Evolutionary conservation across 2,888 invertebrate genomes (phyloP).

Genomic region (Drosophila lutescens): DNA sequence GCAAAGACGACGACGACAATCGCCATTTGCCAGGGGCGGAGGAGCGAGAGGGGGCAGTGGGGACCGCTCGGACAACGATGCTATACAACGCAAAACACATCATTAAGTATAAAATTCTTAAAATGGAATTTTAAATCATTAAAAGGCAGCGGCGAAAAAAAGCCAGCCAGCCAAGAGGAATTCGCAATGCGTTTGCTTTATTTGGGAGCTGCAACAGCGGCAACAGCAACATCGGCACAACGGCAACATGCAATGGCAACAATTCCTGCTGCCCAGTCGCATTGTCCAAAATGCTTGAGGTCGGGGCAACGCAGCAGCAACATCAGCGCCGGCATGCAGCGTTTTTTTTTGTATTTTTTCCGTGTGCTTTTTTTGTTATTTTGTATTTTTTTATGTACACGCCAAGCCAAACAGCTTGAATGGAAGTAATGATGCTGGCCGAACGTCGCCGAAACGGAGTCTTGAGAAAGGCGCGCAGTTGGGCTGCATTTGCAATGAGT

Average conservation of each 20-base stretch:
- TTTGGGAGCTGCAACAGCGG: slow-evolving; percentile 67
- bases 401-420: slow-evolving; percentile 78
- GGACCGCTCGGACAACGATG: slow-evolving; percentile 51
- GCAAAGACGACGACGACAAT: slow-evolving; percentile 57
- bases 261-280: slow-evolving; percentile 49
- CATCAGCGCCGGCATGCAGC: slow-evolving; percentile 10
- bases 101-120: slow-evolving; percentile 85
- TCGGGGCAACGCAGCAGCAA: slow-evolving; percentile 35
- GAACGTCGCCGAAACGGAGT: slow-evolving; percentile 62
- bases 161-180: slow-evolving; percentile 56
- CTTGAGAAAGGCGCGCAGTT: slow-evolving; percentile 76
- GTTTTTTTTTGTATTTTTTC: slow-evolving; percentile 8
- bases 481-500: slow-evolving; percentile 78
- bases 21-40: slow-evolving; percentile 50
- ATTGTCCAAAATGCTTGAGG: slow-evolving; percentile 56
- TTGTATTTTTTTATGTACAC: slow-evolving; percentile 72
- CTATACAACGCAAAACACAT: slow-evolving; percentile 84
- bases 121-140: slow-evolving; percentile 85
- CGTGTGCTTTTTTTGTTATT: background rate
- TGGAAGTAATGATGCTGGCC: slow-evolving; percentile 79
- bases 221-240: slow-evolving; percentile 58
- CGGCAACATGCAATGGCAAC: slow-evolving; percentile 60
- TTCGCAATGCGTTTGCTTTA: slow-evolving; percentile 81
- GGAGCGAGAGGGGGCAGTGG: slow-evolving; percentile 15
- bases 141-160: slow-evolving; percentile 60